A percentile compares a stretch with the other conserved stretches of the same genome.
phyloP scores from a whole-genome alignment of 2,888 invertebrate species.

The Himalopsyche japonica region DNA sequence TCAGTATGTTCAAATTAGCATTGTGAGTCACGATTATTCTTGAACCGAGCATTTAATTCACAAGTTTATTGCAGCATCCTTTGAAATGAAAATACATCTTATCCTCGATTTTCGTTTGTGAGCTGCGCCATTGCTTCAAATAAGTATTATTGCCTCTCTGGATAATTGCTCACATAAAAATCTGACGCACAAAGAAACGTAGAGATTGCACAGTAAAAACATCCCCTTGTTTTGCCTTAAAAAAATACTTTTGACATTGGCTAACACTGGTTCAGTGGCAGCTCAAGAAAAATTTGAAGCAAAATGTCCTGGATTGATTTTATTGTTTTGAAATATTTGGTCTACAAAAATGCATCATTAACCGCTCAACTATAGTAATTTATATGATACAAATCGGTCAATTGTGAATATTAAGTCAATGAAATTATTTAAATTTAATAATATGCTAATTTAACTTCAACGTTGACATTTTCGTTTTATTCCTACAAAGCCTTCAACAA shows the following conservation, averaged over 20 bases:
- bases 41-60: neutral
- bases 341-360: too few species aligned
- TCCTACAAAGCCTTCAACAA: too few species aligned
- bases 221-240: neutral
- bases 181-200: slow-evolving; percentile 8
- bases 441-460: too few species aligned
- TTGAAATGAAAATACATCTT: neutral
- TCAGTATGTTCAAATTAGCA: neutral
- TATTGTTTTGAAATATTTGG: too few species aligned
- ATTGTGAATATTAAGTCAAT: too few species aligned
- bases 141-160: slow-evolving; percentile 12
- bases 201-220: slow-evolving; percentile 13
- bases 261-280: neutral
- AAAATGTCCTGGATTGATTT: too few species aligned
- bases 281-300: neutral
- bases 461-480: too few species aligned
- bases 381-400: too few species aligned
- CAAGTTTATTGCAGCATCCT: neutral
- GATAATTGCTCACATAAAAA: slow-evolving; percentile 25
- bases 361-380: too few species aligned
- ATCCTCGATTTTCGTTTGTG: neutral
- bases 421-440: too few species aligned
- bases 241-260: neutral
- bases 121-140: neutral
- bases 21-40: neutral